Evolutionary conservation across 2,888 invertebrate genomes (phyloP), one percentile per base, ranked within the genome.

Genomic region (Emmelina monodactyla): DNA sequence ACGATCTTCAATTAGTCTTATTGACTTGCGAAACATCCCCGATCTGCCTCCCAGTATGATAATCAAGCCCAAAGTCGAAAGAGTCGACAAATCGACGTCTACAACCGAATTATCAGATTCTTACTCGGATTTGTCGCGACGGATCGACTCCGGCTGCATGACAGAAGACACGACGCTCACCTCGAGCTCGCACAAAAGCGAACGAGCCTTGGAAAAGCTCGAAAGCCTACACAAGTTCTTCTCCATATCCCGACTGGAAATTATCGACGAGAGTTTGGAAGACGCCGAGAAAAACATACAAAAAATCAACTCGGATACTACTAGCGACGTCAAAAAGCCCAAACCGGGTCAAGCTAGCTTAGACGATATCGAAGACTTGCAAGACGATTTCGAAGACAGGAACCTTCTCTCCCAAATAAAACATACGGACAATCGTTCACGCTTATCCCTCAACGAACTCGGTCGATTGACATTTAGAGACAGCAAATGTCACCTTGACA

Each of bases 161-260:
- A 78, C 78, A 0, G 79, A 79, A 44, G 76, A 79, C 19, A 71
- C 75, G 0, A 57, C 63, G 1, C 37, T 72, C 0, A 49, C 55
- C 0, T 55, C 59, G 0, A 66, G 58, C 31, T 62, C 69, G 0
- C 78, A 75, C 22, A 57, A 59, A 39, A 69, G 48, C 15, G 75
- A 73, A 15, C 50, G 76, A 39, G 78, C 65, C 0, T 44, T 79
- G 16, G 78, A 71, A 22, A 79, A 79, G 47, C 38, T 80, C 2
- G 80, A 80, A 41, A 73, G 75, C 0, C 41, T 78, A 28, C 67
- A 72, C 35, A 69, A 64, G 42, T 79, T 79, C 53, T 78, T 78
- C 38, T 79, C 76, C 0, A 67, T 62, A 41, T 78, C 79, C 1
- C 56, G 80, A 29, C 48, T 81, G 14, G 80, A 78, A 44, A 80